Evolutionary conservation across 64 coral and sea anemone genomes (phyloP).

Genomic region (Pachyseris speciosa): DNA sequence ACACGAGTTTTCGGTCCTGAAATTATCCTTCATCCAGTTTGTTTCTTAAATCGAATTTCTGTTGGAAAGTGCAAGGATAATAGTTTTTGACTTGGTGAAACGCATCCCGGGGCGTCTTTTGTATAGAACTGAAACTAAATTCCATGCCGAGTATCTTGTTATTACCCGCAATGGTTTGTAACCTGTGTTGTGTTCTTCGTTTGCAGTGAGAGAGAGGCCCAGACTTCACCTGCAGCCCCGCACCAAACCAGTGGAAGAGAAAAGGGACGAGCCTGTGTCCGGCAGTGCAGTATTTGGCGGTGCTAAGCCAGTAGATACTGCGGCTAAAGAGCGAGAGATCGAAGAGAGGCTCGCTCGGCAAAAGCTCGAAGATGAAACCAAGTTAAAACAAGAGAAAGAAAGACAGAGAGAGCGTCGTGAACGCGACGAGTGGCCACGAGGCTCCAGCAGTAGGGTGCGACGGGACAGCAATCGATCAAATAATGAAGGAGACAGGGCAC

Average conservation of each 20-base stretch:
- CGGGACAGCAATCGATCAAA: slow-evolving; percentile 37
- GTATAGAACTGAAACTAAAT: too few species aligned
- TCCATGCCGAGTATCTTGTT: too few species aligned
- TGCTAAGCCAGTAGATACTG: slow-evolving; percentile 97
- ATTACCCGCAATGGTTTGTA: neutral
- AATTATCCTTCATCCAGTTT: too few species aligned
- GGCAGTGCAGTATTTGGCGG: slow-evolving; percentile 91
- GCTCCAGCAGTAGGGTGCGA: neutral
- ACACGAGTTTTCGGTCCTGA: too few species aligned
- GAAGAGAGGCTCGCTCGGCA: slow-evolving; percentile 82
- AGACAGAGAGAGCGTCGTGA: slow-evolving; percentile 72
- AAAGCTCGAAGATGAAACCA: slow-evolving; percentile 75
- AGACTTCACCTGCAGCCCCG: slow-evolving; percentile 91
- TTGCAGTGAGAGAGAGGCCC: slow-evolving; percentile 86
- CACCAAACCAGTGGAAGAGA: slow-evolving; percentile 79
- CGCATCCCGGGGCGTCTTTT: too few species aligned
- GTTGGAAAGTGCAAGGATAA: too few species aligned
- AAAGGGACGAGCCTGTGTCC: slow-evolving; percentile 1
- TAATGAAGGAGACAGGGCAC: slow-evolving; percentile 55
- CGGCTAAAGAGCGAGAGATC: slow-evolving; percentile 92
- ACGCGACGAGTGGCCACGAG: slow-evolving; percentile 24
- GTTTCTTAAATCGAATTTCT: too few species aligned
- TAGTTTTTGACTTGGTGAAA: too few species aligned
- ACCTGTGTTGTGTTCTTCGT: neutral
- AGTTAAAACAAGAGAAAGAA: slow-evolving; percentile 75